Conservation (phyloP, 2,888 invertebrate species). For the Leptarthrus brevirostris region DNA sequence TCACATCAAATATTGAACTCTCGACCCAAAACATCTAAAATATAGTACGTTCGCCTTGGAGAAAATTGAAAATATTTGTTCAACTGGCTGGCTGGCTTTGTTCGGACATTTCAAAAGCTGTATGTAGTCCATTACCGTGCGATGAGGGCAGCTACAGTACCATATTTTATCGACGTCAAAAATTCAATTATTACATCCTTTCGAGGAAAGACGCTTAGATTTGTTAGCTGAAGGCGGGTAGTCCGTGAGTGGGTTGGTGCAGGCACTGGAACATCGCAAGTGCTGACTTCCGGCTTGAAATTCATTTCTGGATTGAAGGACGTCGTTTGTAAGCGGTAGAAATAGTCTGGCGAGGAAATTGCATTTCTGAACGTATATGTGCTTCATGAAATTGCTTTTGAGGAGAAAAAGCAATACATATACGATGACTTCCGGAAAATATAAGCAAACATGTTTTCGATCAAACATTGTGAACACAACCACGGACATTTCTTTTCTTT, state of each 20-base stretch:
- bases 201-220: neutral
- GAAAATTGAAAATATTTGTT: too few species aligned
- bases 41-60: too few species aligned
- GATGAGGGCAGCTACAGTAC: too few species aligned
- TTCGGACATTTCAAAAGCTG: too few species aligned
- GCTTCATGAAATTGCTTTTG: neutral
- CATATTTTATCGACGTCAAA: neutral
- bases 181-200: neutral
- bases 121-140: too few species aligned
- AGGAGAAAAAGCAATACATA: neutral
- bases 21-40: too few species aligned
- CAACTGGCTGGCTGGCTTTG: too few species aligned
- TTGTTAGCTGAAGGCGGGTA: too few species aligned
- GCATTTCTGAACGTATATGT: neutral
- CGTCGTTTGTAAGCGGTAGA: neutral
- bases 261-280: neutral
- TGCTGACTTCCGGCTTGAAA: neutral
- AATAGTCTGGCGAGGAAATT: constrained; percentile 16
- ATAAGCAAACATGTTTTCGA: too few species aligned
- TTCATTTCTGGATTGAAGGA: constrained; percentile 5
- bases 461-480: too few species aligned
- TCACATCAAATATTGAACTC: too few species aligned
- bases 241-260: neutral
- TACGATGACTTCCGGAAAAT: neutral
- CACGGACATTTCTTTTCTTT: too few species aligned